phyloP scores from a whole-genome alignment of 2,113 vertebrate genomes.

The Mystacornis crossleyi region DNA sequence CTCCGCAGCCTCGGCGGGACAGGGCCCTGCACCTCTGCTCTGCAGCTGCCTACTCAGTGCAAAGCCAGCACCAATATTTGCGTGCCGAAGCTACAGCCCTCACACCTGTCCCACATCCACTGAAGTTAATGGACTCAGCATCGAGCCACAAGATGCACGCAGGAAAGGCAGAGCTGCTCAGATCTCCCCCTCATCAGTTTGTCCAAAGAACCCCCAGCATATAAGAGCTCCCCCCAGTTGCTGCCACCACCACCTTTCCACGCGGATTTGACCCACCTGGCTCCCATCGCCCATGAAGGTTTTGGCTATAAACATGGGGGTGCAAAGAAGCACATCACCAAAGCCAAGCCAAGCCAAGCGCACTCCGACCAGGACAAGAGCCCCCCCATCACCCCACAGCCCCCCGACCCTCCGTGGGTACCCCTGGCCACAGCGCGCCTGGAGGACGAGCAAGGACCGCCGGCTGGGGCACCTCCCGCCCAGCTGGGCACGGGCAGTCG shows the following conservation, averaged over 20 bases:
- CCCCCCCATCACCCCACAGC: too few species aligned
- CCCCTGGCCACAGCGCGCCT: neutral
- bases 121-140: neutral
- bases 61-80: neutral
- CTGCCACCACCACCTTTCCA: neutral
- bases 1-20: fast-evolving
- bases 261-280: neutral
- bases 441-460: neutral
- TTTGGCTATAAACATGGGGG: fast-evolving
- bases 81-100: neutral
- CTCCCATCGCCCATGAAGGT: neutral
- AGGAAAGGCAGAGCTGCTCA: neutral
- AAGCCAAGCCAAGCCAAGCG: neutral
- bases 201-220: fast-evolving
- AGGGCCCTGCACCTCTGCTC: neutral
- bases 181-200: neutral
- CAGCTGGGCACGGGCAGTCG: neutral
- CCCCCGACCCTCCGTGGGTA: neutral
- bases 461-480: neutral
- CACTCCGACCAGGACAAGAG: neutral
- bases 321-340: neutral
- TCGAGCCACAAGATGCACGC: fast-evolving
- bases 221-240: fast-evolving
- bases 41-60: neutral
- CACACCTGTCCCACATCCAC: neutral